Evolutionary conservation across 2,797 vertebrate genomes (phyloP).

Genomic region (Galagoides demidoff): DNA sequence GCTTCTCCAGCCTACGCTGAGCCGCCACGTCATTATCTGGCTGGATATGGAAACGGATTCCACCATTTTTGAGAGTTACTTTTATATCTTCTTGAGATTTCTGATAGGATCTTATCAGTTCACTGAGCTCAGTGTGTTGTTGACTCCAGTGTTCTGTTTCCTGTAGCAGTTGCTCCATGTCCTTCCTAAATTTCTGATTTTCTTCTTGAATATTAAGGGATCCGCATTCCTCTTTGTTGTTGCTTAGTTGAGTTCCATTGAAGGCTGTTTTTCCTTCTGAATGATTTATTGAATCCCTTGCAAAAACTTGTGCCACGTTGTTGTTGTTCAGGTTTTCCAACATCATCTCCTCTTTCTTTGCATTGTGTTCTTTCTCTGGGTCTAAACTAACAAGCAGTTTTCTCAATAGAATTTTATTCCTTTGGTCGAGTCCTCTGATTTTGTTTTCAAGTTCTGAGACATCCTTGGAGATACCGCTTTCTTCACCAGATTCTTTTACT

Average conservation of each 20-base stretch:
- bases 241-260: background rate
- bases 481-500: background rate
- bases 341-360: background rate
- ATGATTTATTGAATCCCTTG: background rate
- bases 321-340: background rate
- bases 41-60: background rate
- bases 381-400: background rate
- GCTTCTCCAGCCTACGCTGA: conserved; percentile 45
- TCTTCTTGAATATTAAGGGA: background rate
- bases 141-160: conserved; percentile 70
- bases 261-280: background rate
- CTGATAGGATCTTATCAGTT: conserved; percentile 45
- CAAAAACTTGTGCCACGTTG: background rate
- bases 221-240: background rate
- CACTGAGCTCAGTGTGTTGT: conserved; percentile 63
- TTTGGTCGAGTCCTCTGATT: background rate
- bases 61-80: background rate
- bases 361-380: background rate
- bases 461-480: background rate
- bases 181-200: background rate
- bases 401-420: conserved; percentile 34
- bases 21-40: accelerated
- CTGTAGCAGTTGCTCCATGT: conserved; percentile 67
- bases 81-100: conserved; percentile 30
- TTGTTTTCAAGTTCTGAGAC: conserved; percentile 3